These are phyloP conservation scores for Tetranychus urticae DNA, from an alignment of 1,140 invertebrate genomes.

Conservation along the genomic window DNA sequence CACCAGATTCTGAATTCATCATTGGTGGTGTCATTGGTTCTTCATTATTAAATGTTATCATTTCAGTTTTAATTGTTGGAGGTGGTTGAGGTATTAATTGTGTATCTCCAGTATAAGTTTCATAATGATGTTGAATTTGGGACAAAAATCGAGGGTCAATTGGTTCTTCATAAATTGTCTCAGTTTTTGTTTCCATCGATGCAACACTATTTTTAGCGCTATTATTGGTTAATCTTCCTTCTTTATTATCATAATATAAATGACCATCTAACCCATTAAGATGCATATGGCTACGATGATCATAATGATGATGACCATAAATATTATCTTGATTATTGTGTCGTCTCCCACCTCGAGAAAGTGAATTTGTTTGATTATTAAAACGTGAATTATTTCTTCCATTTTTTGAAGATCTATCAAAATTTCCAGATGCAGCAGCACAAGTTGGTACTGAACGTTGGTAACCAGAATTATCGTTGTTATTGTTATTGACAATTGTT, in stretches of 20 bases:
- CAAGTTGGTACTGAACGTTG: neutral
- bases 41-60: constrained; percentile 17
- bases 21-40: constrained; percentile 37
- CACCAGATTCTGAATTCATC: neutral
- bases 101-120: constrained; percentile 42
- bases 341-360: too few species aligned
- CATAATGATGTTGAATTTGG: constrained; percentile 76
- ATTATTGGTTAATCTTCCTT: neutral
- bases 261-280: neutral
- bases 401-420: neutral
- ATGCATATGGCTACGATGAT: neutral
- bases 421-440: neutral
- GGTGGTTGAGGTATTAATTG: constrained; percentile 43
- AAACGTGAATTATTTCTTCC: too few species aligned
- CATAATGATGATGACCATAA: too few species aligned
- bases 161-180: constrained; percentile 38
- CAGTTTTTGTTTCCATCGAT: neutral
- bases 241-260: neutral
- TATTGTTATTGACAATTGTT: neutral
- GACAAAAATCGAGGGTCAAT: constrained; percentile 67
- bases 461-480: too few species aligned
- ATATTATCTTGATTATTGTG: too few species aligned
- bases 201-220: neutral
- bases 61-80: neutral
- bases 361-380: too few species aligned